Conservation (phyloP, 2,113 vertebrate genomes). For the Lichenostomus cassidix region DNA sequence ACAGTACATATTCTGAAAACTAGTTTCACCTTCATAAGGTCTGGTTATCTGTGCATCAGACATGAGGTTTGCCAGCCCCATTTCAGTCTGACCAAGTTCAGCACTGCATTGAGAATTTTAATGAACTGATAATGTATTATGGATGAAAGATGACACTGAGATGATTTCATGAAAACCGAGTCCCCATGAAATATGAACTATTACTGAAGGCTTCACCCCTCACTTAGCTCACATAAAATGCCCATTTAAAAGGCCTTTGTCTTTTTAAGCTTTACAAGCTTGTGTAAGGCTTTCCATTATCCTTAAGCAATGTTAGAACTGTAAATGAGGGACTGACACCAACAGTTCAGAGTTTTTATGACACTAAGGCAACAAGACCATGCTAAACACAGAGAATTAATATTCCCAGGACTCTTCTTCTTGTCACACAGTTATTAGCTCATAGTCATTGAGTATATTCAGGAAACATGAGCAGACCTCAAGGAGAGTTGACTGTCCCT, state of each 20-base stretch:
- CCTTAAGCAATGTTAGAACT: slow-evolving; percentile 55
- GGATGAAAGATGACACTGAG: slow-evolving; percentile 75
- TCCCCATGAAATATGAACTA: slow-evolving; percentile 73
- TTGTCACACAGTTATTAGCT: not conserved
- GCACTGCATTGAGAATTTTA: slow-evolving; percentile 74
- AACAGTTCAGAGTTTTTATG: slow-evolving; percentile 34
- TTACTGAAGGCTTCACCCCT: slow-evolving; percentile 51
- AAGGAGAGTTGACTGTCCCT: not conserved
- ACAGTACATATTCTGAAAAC: slow-evolving; percentile 77
- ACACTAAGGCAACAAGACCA: not conserved
- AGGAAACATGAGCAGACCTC: not conserved
- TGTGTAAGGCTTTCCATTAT: slow-evolving; percentile 49
- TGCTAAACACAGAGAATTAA: slow-evolving; percentile 12
- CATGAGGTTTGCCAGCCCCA: slow-evolving; percentile 73
- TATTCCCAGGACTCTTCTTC: not conserved
- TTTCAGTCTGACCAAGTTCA: slow-evolving; percentile 75
- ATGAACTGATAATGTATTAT: slow-evolving; percentile 73
- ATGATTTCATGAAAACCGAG: slow-evolving; percentile 73
- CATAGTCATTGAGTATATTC: not conserved
- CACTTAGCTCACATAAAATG: slow-evolving; percentile 64
- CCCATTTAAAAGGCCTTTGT: slow-evolving; percentile 63
- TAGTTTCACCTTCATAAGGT: slow-evolving; percentile 82
- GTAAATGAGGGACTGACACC: slow-evolving; percentile 14
- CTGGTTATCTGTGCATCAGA: slow-evolving; percentile 77
- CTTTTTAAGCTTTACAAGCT: slow-evolving; percentile 66